Evolutionary conservation across 92 coral and sea anemone species (phyloP).

Genomic region (Galaxea fascicularis): DNA sequence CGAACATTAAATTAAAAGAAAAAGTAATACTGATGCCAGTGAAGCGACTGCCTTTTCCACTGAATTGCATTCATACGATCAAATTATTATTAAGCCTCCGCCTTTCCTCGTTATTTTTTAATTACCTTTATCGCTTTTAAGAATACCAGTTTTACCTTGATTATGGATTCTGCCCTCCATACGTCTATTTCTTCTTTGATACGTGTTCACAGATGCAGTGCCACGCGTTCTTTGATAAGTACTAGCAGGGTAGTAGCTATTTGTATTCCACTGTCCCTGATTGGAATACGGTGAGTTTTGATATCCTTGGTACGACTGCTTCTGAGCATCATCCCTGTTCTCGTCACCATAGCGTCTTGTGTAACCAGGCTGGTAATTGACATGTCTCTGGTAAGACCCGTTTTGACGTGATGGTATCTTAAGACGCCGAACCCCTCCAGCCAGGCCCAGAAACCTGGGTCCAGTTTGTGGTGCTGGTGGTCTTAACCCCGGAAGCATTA

Average conservation of each 20-base stretch:
- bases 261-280: neutral
- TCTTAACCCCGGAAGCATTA: conserved; percentile 65
- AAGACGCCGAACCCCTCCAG: neutral
- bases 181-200: conserved; percentile 23
- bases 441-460: neutral
- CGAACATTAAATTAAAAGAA: too few relatives aligned
- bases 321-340: too few relatives aligned
- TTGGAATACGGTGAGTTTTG: conserved; percentile 6
- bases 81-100: too few relatives aligned
- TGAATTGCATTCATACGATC: too few relatives aligned
- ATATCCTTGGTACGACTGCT: neutral
- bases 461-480: conserved; percentile 35
- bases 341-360: neutral
- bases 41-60: too few relatives aligned
- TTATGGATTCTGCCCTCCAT: neutral
- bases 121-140: too few relatives aligned
- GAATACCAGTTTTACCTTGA: conserved; percentile 1
- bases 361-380: conserved; percentile 2
- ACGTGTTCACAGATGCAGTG: neutral
- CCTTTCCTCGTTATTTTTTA: too few relatives aligned
- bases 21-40: too few relatives aligned
- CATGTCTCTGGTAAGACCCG: neutral
- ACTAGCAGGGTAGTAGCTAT: conserved; percentile 9
- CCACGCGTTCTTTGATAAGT: conserved; percentile 5
- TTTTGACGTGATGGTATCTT: neutral